Percentiles rank a stretch among this genome's conserved stretches.
These are phyloP conservation scores for Torymus tubicola DNA, from an alignment of 2,888 invertebrate species.

Conservation along the genomic window DNA sequence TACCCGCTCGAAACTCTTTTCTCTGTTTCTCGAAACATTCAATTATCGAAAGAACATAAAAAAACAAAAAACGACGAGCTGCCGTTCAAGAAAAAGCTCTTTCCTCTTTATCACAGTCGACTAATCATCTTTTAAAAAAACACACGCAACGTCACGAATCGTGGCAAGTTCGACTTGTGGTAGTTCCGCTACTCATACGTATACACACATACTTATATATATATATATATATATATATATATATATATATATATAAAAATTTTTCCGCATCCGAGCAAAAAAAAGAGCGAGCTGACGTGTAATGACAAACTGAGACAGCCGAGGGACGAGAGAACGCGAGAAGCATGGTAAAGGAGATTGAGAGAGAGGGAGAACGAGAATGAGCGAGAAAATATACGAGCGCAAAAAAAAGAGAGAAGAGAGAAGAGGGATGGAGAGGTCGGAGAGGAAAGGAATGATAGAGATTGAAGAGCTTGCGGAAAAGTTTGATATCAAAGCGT, in stretches of 20 bases:
- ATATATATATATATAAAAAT: neutral
- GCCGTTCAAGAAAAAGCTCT: neutral
- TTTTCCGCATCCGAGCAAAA: neutral
- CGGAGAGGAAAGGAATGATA: conserved; percentile 41
- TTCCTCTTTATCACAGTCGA: conserved; percentile 12
- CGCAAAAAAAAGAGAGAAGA: conserved; percentile 1
- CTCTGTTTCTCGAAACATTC: neutral
- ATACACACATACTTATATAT: neutral
- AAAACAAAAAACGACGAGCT: conserved; percentile 11
- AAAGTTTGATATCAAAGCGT: conserved; percentile 56
- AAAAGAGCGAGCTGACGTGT: neutral
- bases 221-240: no score
- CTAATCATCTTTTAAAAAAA: conserved; percentile 41
- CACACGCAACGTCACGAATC: neutral
- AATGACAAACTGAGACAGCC: conserved; percentile 42
- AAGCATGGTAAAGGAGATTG: neutral
- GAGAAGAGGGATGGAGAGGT: neutral
- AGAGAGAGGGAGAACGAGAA: neutral
- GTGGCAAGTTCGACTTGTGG: conserved; percentile 23
- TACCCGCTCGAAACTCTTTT: neutral
- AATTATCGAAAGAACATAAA: neutral
- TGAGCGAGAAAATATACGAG: conserved; percentile 14
- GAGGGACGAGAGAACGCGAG: neutral
- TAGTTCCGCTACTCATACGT: neutral
- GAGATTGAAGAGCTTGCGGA: conserved; percentile 58